A percentile compares a stretch with the other conserved stretches of the same genome.
phyloP scores from a whole-genome alignment of 1,140 invertebrate genomes.

The Bombus huntii region DNA sequence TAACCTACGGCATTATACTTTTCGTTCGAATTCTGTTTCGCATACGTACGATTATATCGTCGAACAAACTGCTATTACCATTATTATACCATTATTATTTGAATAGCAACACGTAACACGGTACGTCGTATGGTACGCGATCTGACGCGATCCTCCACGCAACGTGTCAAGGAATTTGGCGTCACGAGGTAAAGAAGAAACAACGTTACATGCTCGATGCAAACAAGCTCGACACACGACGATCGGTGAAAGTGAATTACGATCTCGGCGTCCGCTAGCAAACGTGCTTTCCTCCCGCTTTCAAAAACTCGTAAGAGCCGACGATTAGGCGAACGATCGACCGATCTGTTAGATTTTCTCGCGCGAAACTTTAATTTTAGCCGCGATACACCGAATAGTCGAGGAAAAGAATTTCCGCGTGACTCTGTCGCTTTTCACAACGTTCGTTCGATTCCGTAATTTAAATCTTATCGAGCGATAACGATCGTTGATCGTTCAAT shows the following conservation, averaged over 20 bases:
- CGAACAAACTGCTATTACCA: not conserved
- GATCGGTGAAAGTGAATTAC: slow-evolving; percentile 47
- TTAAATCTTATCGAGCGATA: too few relatives aligned
- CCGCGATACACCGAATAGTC: too few relatives aligned
- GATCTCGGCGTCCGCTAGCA: not conserved
- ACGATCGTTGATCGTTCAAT: too few relatives aligned
- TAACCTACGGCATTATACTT: not conserved
- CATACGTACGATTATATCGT: not conserved
- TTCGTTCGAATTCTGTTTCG: not conserved
- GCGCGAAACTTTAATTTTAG: not conserved
- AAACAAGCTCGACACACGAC: slow-evolving; percentile 34
- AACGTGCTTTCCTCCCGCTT: slow-evolving; percentile 33
- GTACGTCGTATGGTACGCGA: not conserved
- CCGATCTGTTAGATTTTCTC: not conserved
- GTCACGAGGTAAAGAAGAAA: not conserved
- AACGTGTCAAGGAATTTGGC: not conserved
- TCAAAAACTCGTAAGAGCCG: slow-evolving; percentile 19
- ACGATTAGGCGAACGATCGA: not conserved
- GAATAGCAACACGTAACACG: not conserved
- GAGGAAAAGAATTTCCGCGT: too few relatives aligned
- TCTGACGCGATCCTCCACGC: not conserved
- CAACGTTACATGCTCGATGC: slow-evolving; percentile 11
- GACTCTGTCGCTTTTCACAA: too few relatives aligned
- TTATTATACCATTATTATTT: not conserved
- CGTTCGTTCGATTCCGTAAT: too few relatives aligned